A percentile compares a stretch with the other conserved stretches of the same genome.
Conservation (phyloP, 2,888 invertebrate species). For the Stenolophus ochropezus region DNA sequence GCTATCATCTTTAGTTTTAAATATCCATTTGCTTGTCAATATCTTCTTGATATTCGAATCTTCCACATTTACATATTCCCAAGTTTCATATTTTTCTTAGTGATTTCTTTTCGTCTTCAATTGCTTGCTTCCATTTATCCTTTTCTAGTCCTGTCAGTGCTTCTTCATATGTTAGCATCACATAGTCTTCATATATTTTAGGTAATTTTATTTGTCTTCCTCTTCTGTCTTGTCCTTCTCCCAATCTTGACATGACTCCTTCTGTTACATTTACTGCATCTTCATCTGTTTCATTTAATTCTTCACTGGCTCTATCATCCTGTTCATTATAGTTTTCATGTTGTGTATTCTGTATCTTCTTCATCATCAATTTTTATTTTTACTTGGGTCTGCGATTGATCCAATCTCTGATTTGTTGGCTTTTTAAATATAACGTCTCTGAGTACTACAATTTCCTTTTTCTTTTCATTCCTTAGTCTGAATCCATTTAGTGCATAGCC, state of each 20-base stretch:
- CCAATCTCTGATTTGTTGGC: too few relatives aligned
- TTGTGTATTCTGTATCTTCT: background rate
- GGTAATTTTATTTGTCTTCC: constrained; percentile 9
- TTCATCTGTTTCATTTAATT: background rate
- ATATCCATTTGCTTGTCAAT: background rate
- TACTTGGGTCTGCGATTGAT: background rate
- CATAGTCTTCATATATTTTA: background rate
- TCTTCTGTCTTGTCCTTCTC: background rate
- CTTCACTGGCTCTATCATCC: background rate
- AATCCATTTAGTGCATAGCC: background rate
- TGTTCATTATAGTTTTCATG: background rate
- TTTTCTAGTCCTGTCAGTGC: background rate
- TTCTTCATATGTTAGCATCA: background rate
- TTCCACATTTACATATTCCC: background rate
- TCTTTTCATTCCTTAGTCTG: background rate
- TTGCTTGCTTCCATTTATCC: background rate
- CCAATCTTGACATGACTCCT: background rate
- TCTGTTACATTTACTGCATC: background rate
- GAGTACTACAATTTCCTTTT: background rate
- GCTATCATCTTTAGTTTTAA: background rate
- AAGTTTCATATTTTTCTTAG: background rate
- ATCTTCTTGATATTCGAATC: background rate
- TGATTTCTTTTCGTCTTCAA: background rate
- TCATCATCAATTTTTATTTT: background rate
- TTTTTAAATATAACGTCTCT: background rate